Conservation (phyloP, 2,888 invertebrate species). For the Caenorhabditis uteleia region DNA sequence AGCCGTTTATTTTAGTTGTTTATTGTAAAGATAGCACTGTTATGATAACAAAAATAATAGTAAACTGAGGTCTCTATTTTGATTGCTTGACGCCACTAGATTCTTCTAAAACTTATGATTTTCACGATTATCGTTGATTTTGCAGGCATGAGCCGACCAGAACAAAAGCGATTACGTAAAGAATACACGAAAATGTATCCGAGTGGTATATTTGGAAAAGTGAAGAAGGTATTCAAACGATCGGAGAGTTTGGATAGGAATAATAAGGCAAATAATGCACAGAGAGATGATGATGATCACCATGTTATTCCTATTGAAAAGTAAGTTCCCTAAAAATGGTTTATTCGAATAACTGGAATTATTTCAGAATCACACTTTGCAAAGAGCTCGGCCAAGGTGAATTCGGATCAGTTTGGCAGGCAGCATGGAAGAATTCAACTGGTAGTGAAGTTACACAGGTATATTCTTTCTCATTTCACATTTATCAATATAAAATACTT, state of each 20-base stretch:
- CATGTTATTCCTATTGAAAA: constrained; percentile 65
- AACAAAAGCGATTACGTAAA: constrained; percentile 90
- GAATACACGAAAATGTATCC: constrained; percentile 85
- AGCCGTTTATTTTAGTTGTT: too few species aligned
- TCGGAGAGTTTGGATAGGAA: constrained; percentile 28
- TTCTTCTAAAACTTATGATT: constrained; percentile 6
- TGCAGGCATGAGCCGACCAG: constrained; percentile 74
- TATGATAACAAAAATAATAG: too few species aligned
- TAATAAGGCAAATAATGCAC: constrained; percentile 3
- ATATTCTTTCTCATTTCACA: not conserved
- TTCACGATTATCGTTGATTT: constrained; percentile 1
- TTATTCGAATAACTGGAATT: constrained; percentile 1
- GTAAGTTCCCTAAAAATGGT: constrained; percentile 17
- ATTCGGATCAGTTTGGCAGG: constrained; percentile 97
- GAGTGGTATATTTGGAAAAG: constrained; percentile 56
- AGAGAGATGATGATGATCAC: constrained; percentile 50
- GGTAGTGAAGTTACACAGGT: constrained; percentile 74
- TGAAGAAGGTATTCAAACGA: constrained; percentile 52
- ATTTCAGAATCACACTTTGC: constrained; percentile 76
- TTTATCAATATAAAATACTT: constrained; percentile 7
- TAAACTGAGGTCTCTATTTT: too few species aligned
- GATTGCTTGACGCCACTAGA: too few species aligned
- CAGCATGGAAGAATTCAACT: constrained; percentile 70
- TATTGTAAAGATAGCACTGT: too few species aligned
- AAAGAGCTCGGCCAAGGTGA: constrained; percentile 95